Percentiles rank a stretch among this genome's conserved stretches.
phyloP scores from a whole-genome alignment of 2,888 invertebrate species.

The Osedax frankpressi region DNA sequence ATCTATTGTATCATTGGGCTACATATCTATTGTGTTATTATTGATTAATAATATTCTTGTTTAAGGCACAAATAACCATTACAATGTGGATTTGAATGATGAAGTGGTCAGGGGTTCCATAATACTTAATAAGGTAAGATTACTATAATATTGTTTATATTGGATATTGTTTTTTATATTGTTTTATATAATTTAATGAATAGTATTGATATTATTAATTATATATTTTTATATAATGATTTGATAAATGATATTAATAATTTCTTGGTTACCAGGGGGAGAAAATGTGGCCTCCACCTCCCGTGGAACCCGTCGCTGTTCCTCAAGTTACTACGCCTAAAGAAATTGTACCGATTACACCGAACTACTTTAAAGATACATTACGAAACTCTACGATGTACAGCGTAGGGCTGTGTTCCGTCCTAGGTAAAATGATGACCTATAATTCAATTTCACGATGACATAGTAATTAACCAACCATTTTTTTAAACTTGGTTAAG shows the following conservation, averaged over 20 bases:
- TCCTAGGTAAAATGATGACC: too few relatives aligned
- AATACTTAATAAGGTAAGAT: slow-evolving; percentile 54
- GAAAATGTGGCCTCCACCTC: slow-evolving; percentile 66
- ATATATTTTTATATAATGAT: too few relatives aligned
- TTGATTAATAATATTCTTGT: too few relatives aligned
- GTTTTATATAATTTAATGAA: too few relatives aligned
- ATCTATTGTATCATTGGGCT: too few relatives aligned
- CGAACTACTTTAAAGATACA: slow-evolving; percentile 60
- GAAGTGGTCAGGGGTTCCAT: slow-evolving; percentile 75
- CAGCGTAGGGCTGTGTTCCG: slow-evolving; percentile 36
- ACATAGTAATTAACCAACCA: too few relatives aligned
- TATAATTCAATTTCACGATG: too few relatives aligned
- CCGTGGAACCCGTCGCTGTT: slow-evolving; percentile 27
- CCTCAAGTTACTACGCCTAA: slow-evolving; percentile 28
- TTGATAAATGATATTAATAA: not conserved
- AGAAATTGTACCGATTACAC: slow-evolving; percentile 40
- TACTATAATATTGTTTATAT: not conserved
- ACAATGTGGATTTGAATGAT: slow-evolving; percentile 65
- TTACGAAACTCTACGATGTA: slow-evolving; percentile 40
- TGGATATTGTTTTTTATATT: too few relatives aligned
- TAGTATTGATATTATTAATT: too few relatives aligned
- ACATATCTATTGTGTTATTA: too few relatives aligned
- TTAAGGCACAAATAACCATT: slow-evolving; percentile 66
- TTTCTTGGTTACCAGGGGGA: slow-evolving; percentile 49
- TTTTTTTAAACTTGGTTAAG: too few relatives aligned